phyloP scores from a whole-genome alignment of 2,797 vertebrate species.

The Argya squamiceps region DNA sequence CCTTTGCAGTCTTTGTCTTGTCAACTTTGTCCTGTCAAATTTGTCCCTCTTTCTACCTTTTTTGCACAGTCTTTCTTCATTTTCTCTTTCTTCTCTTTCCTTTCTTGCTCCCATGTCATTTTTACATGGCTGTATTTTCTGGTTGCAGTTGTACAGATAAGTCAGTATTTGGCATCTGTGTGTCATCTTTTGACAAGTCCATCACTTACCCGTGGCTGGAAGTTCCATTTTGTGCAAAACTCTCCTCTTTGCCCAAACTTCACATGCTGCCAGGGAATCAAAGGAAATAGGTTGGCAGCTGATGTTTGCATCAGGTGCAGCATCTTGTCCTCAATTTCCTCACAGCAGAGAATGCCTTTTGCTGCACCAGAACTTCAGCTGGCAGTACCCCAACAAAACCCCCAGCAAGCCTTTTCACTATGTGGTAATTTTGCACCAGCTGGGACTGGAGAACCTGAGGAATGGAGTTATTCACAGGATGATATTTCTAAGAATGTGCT shows the following conservation, averaged over 20 bases:
- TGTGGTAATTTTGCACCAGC: neutral
- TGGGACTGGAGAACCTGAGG: neutral
- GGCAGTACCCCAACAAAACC: neutral
- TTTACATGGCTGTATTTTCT: neutral
- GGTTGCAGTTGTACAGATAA: neutral
- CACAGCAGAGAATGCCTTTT: neutral
- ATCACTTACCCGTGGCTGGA: neutral
- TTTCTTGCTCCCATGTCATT: neutral
- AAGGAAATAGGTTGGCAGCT: neutral
- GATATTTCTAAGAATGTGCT: neutral
- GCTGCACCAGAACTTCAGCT: neutral
- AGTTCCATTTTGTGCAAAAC: neutral
- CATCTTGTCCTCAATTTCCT: neutral
- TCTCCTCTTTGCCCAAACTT: neutral
- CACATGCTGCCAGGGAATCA: neutral
- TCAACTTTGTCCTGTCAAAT: too few relatives aligned
- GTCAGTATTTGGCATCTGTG: neutral
- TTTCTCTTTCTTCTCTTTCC: neutral
- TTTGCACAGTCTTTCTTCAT: neutral
- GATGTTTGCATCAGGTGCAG: neutral
- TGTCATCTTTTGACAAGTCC: neutral
- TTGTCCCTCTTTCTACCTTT: neutral
- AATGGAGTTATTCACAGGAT: neutral
- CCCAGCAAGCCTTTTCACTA: neutral
- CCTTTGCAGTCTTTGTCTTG: neutral